phyloP scores from a whole-genome alignment of 2,113 vertebrate species.

The Benitochromis conjunctus region DNA sequence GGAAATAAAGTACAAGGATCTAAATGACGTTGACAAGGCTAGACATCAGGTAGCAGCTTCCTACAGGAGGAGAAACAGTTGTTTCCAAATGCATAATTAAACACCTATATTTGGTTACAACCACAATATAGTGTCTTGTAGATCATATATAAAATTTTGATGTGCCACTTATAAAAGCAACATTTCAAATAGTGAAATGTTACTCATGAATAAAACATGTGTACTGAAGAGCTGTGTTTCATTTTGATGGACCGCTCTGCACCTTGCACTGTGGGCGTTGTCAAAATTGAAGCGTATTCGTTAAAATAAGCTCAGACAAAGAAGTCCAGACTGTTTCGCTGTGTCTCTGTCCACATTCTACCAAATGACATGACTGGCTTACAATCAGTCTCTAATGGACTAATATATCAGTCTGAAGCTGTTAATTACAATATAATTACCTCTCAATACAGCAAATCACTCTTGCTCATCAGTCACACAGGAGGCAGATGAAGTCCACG shows the following conservation, averaged over 20 bases:
- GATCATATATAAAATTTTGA: not conserved
- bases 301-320: not conserved
- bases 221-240: not conserved
- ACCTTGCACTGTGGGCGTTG: not conserved
- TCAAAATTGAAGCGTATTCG: not conserved
- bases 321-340: not conserved
- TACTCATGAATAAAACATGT: fast-evolving
- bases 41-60: not conserved
- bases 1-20: not conserved
- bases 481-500: slow-evolving; percentile 15
- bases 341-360: not conserved
- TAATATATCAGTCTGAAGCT: slow-evolving; percentile 5
- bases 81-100: not conserved
- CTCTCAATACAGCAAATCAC: slow-evolving; percentile 22
- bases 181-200: not conserved
- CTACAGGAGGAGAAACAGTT: not conserved
- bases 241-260: not conserved
- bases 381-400: slow-evolving; percentile 1
- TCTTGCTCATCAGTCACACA: slow-evolving; percentile 27
- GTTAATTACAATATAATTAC: slow-evolving; percentile 38
- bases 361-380: not conserved
- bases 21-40: not conserved
- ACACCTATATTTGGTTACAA: not conserved
- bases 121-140: not conserved
- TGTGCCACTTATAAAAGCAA: not conserved